phyloP scores from a whole-genome alignment of 1,140 invertebrate species.

The Chironomus striatipennis region DNA sequence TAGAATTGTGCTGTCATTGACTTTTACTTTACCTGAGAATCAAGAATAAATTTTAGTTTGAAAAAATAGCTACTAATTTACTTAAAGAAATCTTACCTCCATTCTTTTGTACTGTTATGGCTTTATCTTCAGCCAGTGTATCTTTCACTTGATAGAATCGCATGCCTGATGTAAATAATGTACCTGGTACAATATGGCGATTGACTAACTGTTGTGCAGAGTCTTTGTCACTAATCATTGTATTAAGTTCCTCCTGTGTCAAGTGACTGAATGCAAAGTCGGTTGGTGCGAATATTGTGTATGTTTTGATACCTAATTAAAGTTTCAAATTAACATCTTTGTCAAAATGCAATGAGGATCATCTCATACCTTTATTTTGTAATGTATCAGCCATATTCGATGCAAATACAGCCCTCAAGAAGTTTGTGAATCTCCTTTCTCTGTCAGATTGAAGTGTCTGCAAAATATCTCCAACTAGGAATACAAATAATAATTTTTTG shows the following conservation, averaged over 20 bases:
- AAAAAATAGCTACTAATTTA: too few species aligned
- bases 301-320: conserved; percentile 61
- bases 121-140: conserved; percentile 55
- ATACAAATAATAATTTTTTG: too few species aligned
- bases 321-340: conserved; percentile 23
- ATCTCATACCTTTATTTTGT: conserved; percentile 36
- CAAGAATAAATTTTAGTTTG: conserved; percentile 24
- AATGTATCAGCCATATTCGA: conserved; percentile 66
- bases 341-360: conserved; percentile 7
- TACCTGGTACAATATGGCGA: conserved; percentile 65
- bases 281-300: conserved; percentile 76
- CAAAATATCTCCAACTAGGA: conserved; percentile 61
- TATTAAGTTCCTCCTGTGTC: conserved; percentile 50
- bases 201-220: conserved; percentile 66
- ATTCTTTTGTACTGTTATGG: conserved; percentile 65
- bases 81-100: conserved; percentile 47
- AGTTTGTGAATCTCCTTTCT: conserved; percentile 66
- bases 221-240: conserved; percentile 49
- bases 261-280: conserved; percentile 68
- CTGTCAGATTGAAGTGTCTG: conserved; percentile 73
- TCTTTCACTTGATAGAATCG: conserved; percentile 74
- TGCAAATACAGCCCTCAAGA: conserved; percentile 63
- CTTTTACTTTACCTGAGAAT: conserved; percentile 63
- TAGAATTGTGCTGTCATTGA: conserved; percentile 65
- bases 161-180: conserved; percentile 74